Percentiles rank a stretch among this genome's conserved stretches.
Conservation (phyloP, 2,888 invertebrate genomes). For the Escarpia spicata region DNA sequence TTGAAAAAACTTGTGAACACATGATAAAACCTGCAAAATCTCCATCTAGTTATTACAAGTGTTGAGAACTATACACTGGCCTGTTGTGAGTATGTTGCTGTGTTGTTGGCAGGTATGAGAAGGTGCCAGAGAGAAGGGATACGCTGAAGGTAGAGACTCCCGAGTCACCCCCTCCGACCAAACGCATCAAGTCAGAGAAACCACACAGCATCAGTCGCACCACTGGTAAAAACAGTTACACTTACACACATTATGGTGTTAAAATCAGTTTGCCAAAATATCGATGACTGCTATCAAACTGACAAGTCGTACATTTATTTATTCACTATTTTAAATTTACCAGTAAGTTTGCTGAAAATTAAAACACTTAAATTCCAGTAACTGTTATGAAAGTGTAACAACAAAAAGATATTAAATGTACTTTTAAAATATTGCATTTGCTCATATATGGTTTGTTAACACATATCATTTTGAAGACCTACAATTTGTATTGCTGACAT, state of each 20-base stretch:
- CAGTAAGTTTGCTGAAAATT: too few species aligned
- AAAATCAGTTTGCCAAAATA: neutral
- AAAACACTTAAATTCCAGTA: too few species aligned
- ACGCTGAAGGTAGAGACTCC: conserved; percentile 43
- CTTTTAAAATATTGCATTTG: neutral
- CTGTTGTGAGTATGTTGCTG: neutral
- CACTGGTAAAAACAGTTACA: neutral
- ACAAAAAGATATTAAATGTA: neutral
- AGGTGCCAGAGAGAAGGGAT: conserved; percentile 59
- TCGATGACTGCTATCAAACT: neutral
- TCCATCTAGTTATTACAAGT: neutral
- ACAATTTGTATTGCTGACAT: too few species aligned
- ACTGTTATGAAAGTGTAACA: too few species aligned
- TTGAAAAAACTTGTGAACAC: too few species aligned
- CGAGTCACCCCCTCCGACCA: conserved; percentile 56
- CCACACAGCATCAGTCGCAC: neutral
- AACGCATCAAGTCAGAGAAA: conserved; percentile 29
- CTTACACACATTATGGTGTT: neutral
- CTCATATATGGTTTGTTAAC: neutral
- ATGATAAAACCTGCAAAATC: too few species aligned
- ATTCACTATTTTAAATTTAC: neutral
- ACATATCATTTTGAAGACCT: too few species aligned
- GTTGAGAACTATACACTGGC: neutral
- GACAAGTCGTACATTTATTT: neutral
- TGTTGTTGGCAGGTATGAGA: conserved; percentile 49